Percentiles rank a stretch among this genome's conserved stretches.
Conservation (phyloP, 2,888 invertebrate species). For the Chrysolina americana region DNA sequence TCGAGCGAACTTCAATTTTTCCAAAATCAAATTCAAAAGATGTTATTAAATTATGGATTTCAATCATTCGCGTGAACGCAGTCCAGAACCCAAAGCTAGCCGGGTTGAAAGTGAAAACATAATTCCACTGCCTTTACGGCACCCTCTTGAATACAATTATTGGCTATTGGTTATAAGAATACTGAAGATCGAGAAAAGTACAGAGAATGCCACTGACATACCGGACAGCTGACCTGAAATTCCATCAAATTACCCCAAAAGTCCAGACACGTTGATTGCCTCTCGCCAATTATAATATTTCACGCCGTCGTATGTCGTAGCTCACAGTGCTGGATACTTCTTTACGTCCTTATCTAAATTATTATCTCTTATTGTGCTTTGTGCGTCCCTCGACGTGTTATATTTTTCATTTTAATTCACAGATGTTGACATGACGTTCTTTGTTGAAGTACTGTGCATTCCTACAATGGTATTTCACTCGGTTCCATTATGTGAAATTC, state of each 20-base stretch:
- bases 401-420: conserved; percentile 55
- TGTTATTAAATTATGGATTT: no score
- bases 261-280: conserved; percentile 50
- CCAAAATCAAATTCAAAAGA: no score
- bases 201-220: conserved; percentile 33
- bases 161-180: no score
- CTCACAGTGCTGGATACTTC: conserved; percentile 47
- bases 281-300: conserved; percentile 57
- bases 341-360: conserved; percentile 55
- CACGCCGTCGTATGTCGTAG: conserved; percentile 50
- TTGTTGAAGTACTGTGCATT: conserved; percentile 38
- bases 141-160: no score
- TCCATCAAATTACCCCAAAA: conserved; percentile 53
- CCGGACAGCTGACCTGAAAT: conserved; percentile 50
- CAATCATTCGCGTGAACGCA: no score
- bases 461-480: conserved; percentile 31
- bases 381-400: conserved; percentile 54
- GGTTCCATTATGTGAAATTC: conserved; percentile 32
- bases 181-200: not conserved
- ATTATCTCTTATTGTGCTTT: conserved; percentile 58
- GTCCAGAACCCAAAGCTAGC: no score
- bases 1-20: no score
- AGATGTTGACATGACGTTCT: conserved; percentile 47
- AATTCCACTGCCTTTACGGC: no score
- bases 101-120: no score